These are phyloP conservation scores for Leptopilina myrica DNA, from an alignment of 2,888 invertebrate genomes.

Conservation along the genomic window DNA sequence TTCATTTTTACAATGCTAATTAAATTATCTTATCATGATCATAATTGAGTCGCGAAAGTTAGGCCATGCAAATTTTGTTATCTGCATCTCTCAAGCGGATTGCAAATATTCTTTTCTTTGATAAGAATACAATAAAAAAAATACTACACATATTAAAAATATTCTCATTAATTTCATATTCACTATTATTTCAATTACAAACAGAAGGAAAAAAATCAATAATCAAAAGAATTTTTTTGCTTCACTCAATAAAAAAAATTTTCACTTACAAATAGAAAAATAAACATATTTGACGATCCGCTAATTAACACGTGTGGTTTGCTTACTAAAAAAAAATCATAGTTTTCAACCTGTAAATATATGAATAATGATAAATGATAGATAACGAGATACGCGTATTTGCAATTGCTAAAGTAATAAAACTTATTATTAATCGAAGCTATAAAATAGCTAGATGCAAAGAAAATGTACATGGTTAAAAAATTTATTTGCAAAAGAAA, in stretches of 20 bases:
- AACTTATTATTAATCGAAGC: constrained; percentile 63
- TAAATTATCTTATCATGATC: constrained; percentile 46
- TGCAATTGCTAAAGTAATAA: constrained; percentile 52
- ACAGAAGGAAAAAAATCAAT: background rate
- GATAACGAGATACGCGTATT: constrained; percentile 56
- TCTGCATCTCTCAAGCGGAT: constrained; percentile 43
- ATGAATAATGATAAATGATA: constrained; percentile 50
- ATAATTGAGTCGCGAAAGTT: constrained; percentile 55
- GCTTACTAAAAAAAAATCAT: background rate
- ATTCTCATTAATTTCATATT: background rate
- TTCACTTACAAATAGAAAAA: constrained; percentile 35
- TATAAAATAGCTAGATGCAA: constrained; percentile 73
- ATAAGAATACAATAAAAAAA: constrained; percentile 23
- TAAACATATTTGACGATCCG: constrained; percentile 43
- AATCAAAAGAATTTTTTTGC: background rate
- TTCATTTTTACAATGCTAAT: constrained; percentile 29
- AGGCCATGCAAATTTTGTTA: constrained; percentile 57
- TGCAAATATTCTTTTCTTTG: constrained; percentile 34
- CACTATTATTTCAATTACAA: background rate
- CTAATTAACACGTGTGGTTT: constrained; percentile 33
- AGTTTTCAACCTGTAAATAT: constrained; percentile 63
- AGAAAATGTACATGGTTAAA: constrained; percentile 73
- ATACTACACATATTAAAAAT: background rate
- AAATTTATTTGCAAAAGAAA: constrained; percentile 55
- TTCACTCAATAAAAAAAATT: background rate